Base-by-base conservation (phyloP, 2,888 invertebrate genomes). In the Mystacides longicornis region DNA sequence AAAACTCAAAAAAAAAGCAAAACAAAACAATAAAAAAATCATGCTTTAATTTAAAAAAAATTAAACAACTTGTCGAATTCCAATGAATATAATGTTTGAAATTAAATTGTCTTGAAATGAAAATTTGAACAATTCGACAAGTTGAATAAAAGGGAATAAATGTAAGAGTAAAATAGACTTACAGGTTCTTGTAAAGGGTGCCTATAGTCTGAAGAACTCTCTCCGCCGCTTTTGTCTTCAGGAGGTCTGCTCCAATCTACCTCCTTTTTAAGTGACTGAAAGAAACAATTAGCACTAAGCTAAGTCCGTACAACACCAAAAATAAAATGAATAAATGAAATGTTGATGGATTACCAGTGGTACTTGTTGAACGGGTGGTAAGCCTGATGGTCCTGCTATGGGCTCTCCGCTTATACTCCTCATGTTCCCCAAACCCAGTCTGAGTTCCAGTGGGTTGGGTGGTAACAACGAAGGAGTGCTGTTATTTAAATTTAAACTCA, bases 181-280 rank as follows among this genome's bases (percentile, higher is more conserved):
- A 91, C 90, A 77, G 89, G 83, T 77, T 91, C 90, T 70, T 86
- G 89, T 67, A 60, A 54, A 63, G 85, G 85, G 75, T 89, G 83
- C 73, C 89, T 81, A 72, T 88, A 90, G 63, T 91, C 90, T 53
- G 84, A 79, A 63, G 85, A 81, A 70, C 84, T 78, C 72, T 89
- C 89, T 61, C 83, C 87, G 65, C 82, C 82, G 66, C 81, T 81
- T 71, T 87, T 89, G 55, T 90, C 89, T 65, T 90, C 91, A 66
- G 83, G 82, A 66, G 79, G 80, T 68, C 86, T 77, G 67, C 87
- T 87, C 87, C 89, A 91, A 69, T 90, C 91, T 66, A 87, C 83
- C 80, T 92, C 91, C 77, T 92, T 92, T 72, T 92, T 92, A 67
- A 92, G 75, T 63, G 90, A 91, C 92, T 92, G 80, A 54, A 83